Conservation (phyloP, 2,113 vertebrate genomes). For the Steatornis caripensis region DNA sequence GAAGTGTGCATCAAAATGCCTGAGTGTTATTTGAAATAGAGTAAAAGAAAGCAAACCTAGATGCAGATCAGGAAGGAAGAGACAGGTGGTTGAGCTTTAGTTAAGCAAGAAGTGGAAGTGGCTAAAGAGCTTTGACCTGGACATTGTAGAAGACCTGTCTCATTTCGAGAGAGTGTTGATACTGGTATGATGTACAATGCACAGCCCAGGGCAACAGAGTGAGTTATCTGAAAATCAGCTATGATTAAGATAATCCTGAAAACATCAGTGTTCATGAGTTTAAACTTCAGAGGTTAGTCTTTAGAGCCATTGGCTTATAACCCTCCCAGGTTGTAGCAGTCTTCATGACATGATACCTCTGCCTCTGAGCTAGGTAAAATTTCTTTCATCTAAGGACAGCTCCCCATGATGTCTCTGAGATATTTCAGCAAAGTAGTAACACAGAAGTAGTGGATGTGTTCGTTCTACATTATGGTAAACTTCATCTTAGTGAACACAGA, state of each 20-base stretch:
- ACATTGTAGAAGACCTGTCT: neutral
- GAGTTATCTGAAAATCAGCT: neutral
- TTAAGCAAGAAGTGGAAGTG: neutral
- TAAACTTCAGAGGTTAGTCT: neutral
- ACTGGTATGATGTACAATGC: neutral
- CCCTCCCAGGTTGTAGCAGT: neutral
- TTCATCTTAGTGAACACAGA: neutral
- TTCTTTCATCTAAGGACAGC: neutral
- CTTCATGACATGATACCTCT: neutral
- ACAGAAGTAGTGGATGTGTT: neutral
- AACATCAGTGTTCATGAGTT: neutral
- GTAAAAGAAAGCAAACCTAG: neutral
- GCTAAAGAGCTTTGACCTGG: neutral
- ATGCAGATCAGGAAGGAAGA: neutral
- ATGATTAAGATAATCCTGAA: neutral
- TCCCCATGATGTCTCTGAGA: neutral
- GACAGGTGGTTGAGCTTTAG: neutral
- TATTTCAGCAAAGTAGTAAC: neutral
- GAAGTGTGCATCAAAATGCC: neutral
- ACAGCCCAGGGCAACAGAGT: neutral
- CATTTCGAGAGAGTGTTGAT: neutral
- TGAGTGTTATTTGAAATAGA: neutral
- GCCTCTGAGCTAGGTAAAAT: neutral
- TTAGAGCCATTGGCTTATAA: neutral
- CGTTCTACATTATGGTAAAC: neutral